phyloP scores from a whole-genome alignment of 2,113 vertebrate species.

The Onychorhynchus coronatus region DNA sequence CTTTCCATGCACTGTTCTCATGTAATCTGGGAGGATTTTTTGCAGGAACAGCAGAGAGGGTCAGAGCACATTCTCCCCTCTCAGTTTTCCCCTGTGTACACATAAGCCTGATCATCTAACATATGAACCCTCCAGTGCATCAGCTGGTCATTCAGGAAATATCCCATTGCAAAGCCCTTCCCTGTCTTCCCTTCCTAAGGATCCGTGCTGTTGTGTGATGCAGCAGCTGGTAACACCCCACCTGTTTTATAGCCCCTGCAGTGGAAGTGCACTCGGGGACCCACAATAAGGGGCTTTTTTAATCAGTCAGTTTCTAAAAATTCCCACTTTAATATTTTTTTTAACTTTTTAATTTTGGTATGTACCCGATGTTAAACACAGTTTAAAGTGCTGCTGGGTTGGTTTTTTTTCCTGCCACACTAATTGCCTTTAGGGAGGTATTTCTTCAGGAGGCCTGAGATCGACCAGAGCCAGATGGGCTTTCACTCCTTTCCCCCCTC shows the following conservation, averaged over 20 bases:
- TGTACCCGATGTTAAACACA: fast-evolving
- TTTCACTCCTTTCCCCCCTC: not conserved
- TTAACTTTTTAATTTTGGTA: fast-evolving
- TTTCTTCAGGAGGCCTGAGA: not conserved
- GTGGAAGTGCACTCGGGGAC: not conserved
- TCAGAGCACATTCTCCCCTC: not conserved
- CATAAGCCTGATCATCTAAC: not conserved
- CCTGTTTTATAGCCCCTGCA: not conserved
- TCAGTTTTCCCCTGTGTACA: fast-evolving
- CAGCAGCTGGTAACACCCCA: not conserved
- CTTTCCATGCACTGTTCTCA: fast-evolving
- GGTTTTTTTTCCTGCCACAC: not conserved
- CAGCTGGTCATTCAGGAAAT: not conserved
- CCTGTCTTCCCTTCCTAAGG: not conserved
- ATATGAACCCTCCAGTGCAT: not conserved
- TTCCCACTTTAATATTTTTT: not conserved
- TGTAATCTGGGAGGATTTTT: not conserved
- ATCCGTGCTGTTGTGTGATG: not conserved
- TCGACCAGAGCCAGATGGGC: not conserved
- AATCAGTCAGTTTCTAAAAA: not conserved
- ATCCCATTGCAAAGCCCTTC: not conserved
- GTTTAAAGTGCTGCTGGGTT: not conserved
- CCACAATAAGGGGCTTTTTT: not conserved
- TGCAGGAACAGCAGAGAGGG: not conserved
- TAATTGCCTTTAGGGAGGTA: not conserved